Conservation (phyloP, 2,888 invertebrate genomes). For the Philereme vetulata region DNA sequence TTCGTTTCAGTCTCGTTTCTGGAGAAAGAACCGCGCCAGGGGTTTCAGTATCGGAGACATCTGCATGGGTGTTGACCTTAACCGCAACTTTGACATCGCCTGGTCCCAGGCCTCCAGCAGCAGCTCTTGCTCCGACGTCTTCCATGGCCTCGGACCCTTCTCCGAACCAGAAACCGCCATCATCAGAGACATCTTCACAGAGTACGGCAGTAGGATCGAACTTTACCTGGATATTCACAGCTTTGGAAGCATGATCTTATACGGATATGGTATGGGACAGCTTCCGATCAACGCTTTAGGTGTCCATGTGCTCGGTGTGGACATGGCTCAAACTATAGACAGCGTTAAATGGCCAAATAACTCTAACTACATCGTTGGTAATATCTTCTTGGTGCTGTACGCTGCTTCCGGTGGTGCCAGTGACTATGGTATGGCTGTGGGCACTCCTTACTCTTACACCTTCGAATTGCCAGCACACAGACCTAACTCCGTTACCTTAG, state of each 20-base stretch:
- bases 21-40: constrained; percentile 86
- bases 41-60: constrained; percentile 44
- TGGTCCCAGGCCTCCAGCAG: constrained; percentile 83
- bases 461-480: constrained; percentile 81
- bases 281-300: constrained; percentile 72
- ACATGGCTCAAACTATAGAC: constrained; percentile 67
- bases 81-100: constrained; percentile 88
- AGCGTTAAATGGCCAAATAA: constrained; percentile 62
- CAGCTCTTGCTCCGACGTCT: constrained; percentile 83
- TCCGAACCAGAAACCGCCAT: constrained; percentile 86
- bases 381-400: constrained; percentile 75
- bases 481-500: constrained; percentile 53
- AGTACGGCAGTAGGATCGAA: constrained; percentile 74
- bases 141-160: constrained; percentile 84
- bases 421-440: constrained; percentile 82
- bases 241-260: constrained; percentile 85
- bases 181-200: constrained; percentile 81
- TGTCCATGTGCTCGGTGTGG: constrained; percentile 60
- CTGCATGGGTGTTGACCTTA: constrained; percentile 88
- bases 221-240: constrained; percentile 89
- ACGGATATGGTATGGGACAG: constrained; percentile 55
- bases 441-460: constrained; percentile 83
- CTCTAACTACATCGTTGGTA: constrained; percentile 78
- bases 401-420: constrained; percentile 85
- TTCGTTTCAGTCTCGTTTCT: constrained; percentile 78